These are phyloP conservation scores for Drosophila azteca DNA, from an alignment of 1,140 invertebrate species.

Conservation along the genomic window DNA sequence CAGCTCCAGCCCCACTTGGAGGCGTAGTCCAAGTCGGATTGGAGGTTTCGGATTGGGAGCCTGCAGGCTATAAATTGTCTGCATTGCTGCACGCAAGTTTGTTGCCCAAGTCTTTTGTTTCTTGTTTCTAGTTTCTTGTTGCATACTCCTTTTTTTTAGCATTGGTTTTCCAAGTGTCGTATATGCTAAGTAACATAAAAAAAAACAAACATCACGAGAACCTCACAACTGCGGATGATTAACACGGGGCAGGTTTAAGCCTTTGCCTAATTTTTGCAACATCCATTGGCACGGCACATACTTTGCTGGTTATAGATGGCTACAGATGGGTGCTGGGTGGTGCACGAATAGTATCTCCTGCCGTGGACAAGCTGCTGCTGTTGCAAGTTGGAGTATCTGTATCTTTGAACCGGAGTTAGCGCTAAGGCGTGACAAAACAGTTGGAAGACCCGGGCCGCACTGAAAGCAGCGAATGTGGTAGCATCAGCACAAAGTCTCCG, in stretches of 20 bases:
- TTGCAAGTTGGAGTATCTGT: constrained; percentile 1
- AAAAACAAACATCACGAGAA: constrained; percentile 34
- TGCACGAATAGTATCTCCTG: constrained; percentile 35
- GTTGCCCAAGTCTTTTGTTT: constrained; percentile 76
- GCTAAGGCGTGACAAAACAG: constrained; percentile 80
- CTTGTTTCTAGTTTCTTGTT: constrained; percentile 14
- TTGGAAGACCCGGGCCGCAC: constrained; percentile 80
- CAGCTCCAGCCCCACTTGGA: neutral
- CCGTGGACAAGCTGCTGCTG: constrained; percentile 5
- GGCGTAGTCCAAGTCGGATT: constrained; percentile 10
- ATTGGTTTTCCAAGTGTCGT: constrained; percentile 5
- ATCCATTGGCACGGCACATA: constrained; percentile 63
- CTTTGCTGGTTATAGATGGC: constrained; percentile 41
- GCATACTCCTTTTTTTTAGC: constrained; percentile 2
- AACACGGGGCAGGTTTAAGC: constrained; percentile 33
- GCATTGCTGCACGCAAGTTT: constrained; percentile 75
- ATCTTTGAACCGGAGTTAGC: constrained; percentile 48
- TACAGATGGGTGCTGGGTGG: too few species aligned
- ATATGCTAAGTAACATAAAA: neutral
- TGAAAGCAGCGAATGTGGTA: constrained; percentile 74
- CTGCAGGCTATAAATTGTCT: constrained; percentile 61
- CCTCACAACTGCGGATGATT: constrained; percentile 21
- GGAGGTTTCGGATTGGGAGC: constrained; percentile 29
- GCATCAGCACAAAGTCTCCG: constrained; percentile 79
- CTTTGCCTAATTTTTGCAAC: constrained; percentile 26